Percentiles rank a stretch among this genome's conserved stretches.
Evolutionary conservation across 2,113 vertebrate genomes (phyloP).

Genomic region (Rhagologus leucostigma): DNA sequence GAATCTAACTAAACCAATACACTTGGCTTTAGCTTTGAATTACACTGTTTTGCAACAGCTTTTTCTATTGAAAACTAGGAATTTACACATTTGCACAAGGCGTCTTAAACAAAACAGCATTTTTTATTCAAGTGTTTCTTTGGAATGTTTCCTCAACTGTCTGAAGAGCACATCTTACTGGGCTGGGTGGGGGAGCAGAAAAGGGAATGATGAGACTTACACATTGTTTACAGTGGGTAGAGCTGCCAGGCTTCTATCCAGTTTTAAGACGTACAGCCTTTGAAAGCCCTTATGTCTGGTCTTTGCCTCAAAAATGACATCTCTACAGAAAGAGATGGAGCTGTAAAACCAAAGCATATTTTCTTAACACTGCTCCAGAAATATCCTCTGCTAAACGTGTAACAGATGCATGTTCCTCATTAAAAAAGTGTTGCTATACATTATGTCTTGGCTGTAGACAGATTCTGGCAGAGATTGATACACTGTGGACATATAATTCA

Average conservation of each 20-base stretch:
- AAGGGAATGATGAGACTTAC: neutral
- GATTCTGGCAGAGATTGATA: constrained; percentile 47
- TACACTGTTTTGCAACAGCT: neutral
- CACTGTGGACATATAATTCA: constrained; percentile 54
- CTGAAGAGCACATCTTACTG: neutral
- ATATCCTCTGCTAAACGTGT: constrained; percentile 50
- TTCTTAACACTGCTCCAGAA: constrained; percentile 58
- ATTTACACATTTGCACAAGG: neutral
- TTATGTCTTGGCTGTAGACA: constrained; percentile 48
- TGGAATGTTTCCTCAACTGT: neutral
- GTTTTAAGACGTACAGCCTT: neutral
- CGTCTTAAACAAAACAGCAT: neutral
- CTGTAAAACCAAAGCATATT: constrained; percentile 50
- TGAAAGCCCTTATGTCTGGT: constrained; percentile 22
- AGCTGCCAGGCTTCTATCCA: neutral
- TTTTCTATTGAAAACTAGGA: neutral
- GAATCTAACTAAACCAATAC: neutral
- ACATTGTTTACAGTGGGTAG: neutral
- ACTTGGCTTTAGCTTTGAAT: neutral
- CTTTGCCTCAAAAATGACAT: constrained; percentile 34
- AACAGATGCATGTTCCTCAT: constrained; percentile 62
- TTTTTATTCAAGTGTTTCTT: neutral
- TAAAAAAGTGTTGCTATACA: constrained; percentile 58
- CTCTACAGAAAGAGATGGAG: constrained; percentile 4
- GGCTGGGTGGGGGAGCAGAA: neutral